Base-by-base conservation (phyloP, 1,140 invertebrate genomes). In the Heterodera schachtii region DNA sequence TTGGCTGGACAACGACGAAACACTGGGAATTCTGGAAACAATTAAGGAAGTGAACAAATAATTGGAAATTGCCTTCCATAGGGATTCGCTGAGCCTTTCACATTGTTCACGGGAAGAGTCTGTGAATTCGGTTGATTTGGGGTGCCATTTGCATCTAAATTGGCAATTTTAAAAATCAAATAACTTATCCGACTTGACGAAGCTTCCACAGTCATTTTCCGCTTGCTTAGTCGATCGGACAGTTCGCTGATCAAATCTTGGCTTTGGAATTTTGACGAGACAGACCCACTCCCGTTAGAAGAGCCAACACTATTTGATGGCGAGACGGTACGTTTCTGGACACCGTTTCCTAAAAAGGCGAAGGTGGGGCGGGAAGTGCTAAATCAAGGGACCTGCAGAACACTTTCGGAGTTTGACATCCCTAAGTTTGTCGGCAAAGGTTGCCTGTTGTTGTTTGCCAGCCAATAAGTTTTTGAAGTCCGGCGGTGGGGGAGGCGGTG, bases 1-100 rank as follows among this genome's bases (percentile, higher is more conserved):
- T 21, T 76, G 75, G 47, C 75, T 76, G 66, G 75, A 57, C 5
- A 76, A 64, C 66, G 75, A 76, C n/a, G 75, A 76, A 13, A 57
- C 75, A 9, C 75, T 76, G 57, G 75, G 66, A 19, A 52, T 76
- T 76, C 75, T 76, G 57, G 8, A 49, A 52, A 41, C 31, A 31
- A 31, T 0, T 1, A 31, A 31, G 31, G 31, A 31, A 31, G 31
- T 31, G 31, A 31, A 31, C 31, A 31, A 31, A 31, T 31, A 31
- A 31, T 31, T 31, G 31, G 31, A 1, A 31, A 31, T 31, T 31
- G 31, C 31, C 31, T 31, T 31, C 31, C 31, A 31, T 31, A 31
- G 1, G 8, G 52, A 19, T 7, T 21, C 52, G 41, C 19, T 9
- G 46, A 19, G 21, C 46, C 46, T 41, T 74, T 74, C 46, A 11